These are phyloP conservation scores for Crotalus viridis DNA, from an alignment of 2,113 vertebrate genomes.

Conservation along the genomic window DNA sequence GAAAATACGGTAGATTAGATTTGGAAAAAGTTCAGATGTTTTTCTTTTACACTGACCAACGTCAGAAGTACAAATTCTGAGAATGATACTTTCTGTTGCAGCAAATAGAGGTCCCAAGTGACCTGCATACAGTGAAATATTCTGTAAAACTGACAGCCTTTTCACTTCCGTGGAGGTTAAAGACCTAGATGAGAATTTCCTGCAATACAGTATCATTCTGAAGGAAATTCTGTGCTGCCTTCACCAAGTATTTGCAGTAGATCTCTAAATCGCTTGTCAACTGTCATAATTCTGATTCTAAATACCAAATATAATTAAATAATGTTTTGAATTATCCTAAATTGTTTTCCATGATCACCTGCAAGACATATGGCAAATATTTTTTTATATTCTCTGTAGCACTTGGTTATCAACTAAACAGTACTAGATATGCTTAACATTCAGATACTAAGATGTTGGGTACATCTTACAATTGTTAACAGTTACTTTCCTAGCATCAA, in stretches of 20 bases:
- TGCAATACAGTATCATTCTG: neutral
- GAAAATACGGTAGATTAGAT: neutral
- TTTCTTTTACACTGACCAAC: neutral
- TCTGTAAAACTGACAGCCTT: neutral
- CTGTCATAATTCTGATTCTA: neutral
- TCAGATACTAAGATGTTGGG: neutral
- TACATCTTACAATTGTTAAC: neutral
- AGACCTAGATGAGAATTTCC: neutral
- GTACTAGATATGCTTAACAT: neutral
- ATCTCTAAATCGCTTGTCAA: neutral
- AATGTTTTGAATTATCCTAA: neutral
- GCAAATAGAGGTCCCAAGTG: neutral
- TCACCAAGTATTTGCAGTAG: neutral
- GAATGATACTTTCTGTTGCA: neutral
- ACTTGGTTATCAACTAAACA: neutral
- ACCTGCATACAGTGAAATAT: neutral
- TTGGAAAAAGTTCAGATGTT: neutral
- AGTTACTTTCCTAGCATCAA: neutral
- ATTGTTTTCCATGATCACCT: neutral
- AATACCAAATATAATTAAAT: neutral
- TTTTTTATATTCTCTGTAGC: neutral
- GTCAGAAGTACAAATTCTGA: neutral
- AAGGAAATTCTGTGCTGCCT: neutral
- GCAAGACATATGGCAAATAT: neutral
- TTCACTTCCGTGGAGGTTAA: neutral